Evolutionary conservation across 2,888 invertebrate genomes (phyloP), one percentile per base, ranked within the genome.

Genomic region (Tanytarsus gracilentus): DNA sequence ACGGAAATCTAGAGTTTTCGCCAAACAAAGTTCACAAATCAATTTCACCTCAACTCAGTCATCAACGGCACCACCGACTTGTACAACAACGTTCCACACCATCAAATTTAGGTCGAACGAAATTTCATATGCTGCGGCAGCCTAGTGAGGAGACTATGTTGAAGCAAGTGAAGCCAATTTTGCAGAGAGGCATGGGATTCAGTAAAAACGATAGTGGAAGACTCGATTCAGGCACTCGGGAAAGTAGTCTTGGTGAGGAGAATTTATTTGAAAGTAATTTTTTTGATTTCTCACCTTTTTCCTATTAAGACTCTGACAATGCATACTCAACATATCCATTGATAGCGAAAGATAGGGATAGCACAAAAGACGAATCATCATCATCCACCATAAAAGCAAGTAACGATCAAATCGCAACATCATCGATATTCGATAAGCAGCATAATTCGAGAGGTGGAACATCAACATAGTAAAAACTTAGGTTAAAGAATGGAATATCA

Each of bases 1-100:
- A 82, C 74, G 81, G 81, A 65, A 68, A 82, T 80, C 72, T 50
- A 6, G 82, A 82, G 72, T 81, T 81, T 68, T 82, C 82, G 71
- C 82, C 82, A 69, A 74, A 75, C 69, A 75, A 75, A 72, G 69
- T 74, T 72, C 73, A 75, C 64, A 74, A 73, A 67, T 74, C 74
- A 66, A 69, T 73, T 68, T 74, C 74, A 69, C 75, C 74, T 69
- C 73, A 73, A 70, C 72, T 73, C 65, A 39, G 60, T 26, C 61
- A 60, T 16, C 70, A 72, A 65, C 71, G 74, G 67, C 73, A 75
- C 69, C 72, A 73, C 65, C 70, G 70, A 59, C 68, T 75, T 62
- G 69, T 71, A 65, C 72, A 72, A 63, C 75, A 75, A 66, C 71
- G 74, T 64, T 74, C 75, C 63, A 72, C 71, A 40, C 73, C 74